These are phyloP conservation scores for Scortum barcoo DNA, from an alignment of 2,113 vertebrate genomes.

Conservation along the genomic window DNA sequence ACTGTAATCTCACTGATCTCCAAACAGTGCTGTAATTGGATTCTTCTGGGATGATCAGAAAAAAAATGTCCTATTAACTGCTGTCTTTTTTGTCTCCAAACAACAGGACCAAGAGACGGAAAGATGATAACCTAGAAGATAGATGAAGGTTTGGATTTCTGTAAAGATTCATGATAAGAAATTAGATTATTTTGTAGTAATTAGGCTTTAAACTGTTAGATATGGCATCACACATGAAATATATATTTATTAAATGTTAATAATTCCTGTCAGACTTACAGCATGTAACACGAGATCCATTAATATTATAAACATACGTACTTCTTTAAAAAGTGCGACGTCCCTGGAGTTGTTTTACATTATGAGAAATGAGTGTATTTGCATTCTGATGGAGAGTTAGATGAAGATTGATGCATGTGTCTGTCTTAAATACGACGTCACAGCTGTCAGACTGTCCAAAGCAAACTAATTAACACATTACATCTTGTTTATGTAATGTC, in stretches of 20 bases:
- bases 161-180: slow-evolving; percentile 34
- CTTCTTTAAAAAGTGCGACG: background rate
- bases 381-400: no score
- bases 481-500: background rate
- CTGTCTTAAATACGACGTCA: background rate
- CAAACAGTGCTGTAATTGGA: slow-evolving; percentile 84
- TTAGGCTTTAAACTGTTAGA: slow-evolving; percentile 22
- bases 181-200: slow-evolving; percentile 44
- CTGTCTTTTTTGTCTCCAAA: slow-evolving; percentile 74
- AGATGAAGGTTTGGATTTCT: slow-evolving; percentile 49
- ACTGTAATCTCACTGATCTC: slow-evolving; percentile 84
- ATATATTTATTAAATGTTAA: background rate
- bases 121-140: slow-evolving; percentile 47
- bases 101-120: slow-evolving; percentile 35
- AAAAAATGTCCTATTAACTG: slow-evolving; percentile 71
- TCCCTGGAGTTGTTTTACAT: background rate
- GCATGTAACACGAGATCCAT: background rate
- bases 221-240: background rate
- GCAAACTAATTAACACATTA: background rate
- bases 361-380: background rate
- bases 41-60: slow-evolving; percentile 81
- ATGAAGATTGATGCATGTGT: background rate
- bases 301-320: background rate
- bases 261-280: background rate
- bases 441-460: no score